Evolutionary conservation across 2,888 invertebrate species (phyloP), one percentile per base, ranked within the genome.

Genomic region (Drymonia ruficornis): DNA sequence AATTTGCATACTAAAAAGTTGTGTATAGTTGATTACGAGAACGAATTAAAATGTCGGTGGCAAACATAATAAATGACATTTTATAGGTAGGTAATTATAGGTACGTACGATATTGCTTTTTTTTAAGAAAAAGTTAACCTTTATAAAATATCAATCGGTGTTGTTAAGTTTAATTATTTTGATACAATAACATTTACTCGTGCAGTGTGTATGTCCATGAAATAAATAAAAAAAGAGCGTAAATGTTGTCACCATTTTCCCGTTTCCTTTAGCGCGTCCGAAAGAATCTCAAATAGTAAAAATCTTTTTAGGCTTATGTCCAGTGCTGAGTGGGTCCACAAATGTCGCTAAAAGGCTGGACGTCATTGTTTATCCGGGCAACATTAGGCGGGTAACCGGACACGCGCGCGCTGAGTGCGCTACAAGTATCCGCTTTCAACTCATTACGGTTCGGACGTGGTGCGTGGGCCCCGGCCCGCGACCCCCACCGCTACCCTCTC

Each of bases 351-450:
- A 92, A 92, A 92, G 91, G 91, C 91, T 90, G 90, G 88, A 87
- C 91, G 91, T 91, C 91, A 91, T 92, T 92, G 91, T 92, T 92
- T 92, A 92, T 91, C 91, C 91, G 91, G 89, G 84, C 84, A 87
- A 89, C 91, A 92, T 92, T 91, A 92, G 91, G 90, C 91, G 89
- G 88, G 91, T 91, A 92, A 92, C 91, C 91, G 91, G 91, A 92
- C 91, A 92, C 91, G 91, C 88, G 84, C 91, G 87, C 81, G 81
- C 87, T 91, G 91, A 92, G 91, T 91, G 91, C 91, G 91, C 89
- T 92, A 92, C 91, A 92, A 91, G 91, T 92, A 92, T 92, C 91
- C 90, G 91, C 91, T 92, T 92, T 92, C 91, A 92, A 92, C 91
- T 92, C 91, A 92, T 92, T 92, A 92, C 89, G 84, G 89, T 76